These are phyloP conservation scores for Etheostoma nigrum DNA, from an alignment of 2,797 vertebrate genomes.

Conservation along the genomic window DNA sequence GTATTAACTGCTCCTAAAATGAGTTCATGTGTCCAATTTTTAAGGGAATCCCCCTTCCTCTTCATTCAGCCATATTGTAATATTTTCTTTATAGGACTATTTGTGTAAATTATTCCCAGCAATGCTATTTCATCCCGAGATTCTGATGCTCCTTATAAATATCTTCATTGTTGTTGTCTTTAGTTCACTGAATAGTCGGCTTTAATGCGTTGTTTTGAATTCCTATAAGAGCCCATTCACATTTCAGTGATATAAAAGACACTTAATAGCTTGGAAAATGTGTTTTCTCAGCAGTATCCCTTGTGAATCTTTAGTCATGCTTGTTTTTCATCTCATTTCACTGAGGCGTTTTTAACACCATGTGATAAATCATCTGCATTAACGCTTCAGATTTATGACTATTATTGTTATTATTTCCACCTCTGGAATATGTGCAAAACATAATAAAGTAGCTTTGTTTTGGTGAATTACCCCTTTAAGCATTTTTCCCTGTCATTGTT, in stretches of 20 bases:
- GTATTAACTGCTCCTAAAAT: constrained; percentile 49
- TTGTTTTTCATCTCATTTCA: constrained; percentile 76
- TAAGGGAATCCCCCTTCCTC: constrained; percentile 37
- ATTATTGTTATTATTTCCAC: constrained; percentile 59
- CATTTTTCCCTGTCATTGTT: constrained; percentile 42
- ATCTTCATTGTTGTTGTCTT: constrained; percentile 67
- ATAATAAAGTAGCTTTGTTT: constrained; percentile 48
- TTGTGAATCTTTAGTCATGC: constrained; percentile 75
- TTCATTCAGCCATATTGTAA: constrained; percentile 15
- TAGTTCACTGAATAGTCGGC: constrained; percentile 53
- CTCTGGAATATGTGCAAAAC: constrained; percentile 41
- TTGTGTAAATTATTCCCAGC: constrained; percentile 59
- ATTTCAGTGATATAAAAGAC: constrained; percentile 69
- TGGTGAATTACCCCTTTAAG: constrained; percentile 57
- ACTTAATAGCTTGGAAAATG: constrained; percentile 77
- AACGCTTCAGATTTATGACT: constrained; percentile 60
- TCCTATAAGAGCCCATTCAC: constrained; percentile 63
- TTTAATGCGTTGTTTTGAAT: constrained; percentile 65
- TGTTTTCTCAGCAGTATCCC: constrained; percentile 69
- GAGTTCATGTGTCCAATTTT: constrained; percentile 32
- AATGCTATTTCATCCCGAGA: constrained; percentile 51
- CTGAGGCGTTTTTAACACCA: constrained; percentile 64
- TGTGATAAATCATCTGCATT: constrained; percentile 66
- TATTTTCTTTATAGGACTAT: constrained; percentile 58
- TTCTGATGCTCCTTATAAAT: constrained; percentile 59